phyloP scores from a whole-genome alignment of 2,888 invertebrate species.

The Patella pellucida region DNA sequence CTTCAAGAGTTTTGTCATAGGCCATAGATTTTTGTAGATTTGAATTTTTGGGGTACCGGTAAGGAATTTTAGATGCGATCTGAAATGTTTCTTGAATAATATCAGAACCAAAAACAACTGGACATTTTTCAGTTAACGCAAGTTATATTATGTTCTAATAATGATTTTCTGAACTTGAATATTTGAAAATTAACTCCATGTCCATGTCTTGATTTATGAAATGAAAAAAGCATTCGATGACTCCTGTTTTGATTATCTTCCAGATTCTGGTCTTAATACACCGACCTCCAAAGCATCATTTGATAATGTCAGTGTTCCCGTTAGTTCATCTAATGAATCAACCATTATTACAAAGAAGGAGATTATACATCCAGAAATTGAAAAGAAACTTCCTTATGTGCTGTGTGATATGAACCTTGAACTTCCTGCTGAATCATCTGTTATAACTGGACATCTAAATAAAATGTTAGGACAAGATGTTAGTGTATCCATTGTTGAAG shows the following conservation, averaged over 20 bases:
- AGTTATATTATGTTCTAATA: too few relatives aligned
- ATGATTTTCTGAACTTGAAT: too few relatives aligned
- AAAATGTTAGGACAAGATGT: conserved; percentile 74
- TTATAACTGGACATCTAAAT: conserved; percentile 76
- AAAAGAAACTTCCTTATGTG: conserved; percentile 78
- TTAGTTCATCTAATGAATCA: not conserved
- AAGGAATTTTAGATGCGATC: too few relatives aligned
- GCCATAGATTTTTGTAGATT: too few relatives aligned
- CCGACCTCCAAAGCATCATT: conserved; percentile 27
- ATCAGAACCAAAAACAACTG: too few relatives aligned
- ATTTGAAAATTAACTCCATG: too few relatives aligned
- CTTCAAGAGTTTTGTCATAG: too few relatives aligned
- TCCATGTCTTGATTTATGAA: too few relatives aligned
- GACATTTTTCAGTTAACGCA: too few relatives aligned
- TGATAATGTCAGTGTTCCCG: not conserved
- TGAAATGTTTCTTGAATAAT: too few relatives aligned
- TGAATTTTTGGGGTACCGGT: too few relatives aligned
- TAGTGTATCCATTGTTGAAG: conserved; percentile 78
- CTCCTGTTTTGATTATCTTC: not conserved
- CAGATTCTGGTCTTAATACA: conserved; percentile 22
- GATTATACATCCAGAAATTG: conserved; percentile 75
- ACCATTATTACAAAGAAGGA: conserved; percentile 27
- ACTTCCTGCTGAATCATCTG: conserved; percentile 80
- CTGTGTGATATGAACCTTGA: conserved; percentile 80
- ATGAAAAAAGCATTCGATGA: too few relatives aligned